Conservation (phyloP, 2,888 invertebrate genomes). For the Drosophila stalkeri region DNA sequence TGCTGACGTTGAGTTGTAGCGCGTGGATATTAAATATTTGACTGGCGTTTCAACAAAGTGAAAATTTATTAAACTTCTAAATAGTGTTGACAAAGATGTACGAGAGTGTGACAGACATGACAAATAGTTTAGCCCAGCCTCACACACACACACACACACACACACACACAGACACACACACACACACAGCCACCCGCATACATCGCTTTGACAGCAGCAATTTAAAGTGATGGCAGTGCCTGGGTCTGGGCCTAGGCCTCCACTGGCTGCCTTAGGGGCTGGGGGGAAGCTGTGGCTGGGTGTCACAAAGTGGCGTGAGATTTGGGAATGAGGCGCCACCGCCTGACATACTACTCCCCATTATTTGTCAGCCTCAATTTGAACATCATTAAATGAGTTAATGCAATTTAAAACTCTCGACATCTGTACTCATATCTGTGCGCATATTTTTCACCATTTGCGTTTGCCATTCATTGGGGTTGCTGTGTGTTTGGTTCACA, state of each 20-base stretch:
- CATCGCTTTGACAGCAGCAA: slow-evolving; percentile 71
- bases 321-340: slow-evolving; percentile 40
- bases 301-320: slow-evolving; percentile 72
- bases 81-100: slow-evolving; percentile 83
- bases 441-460: slow-evolving; percentile 45
- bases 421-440: slow-evolving; percentile 60
- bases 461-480: slow-evolving; percentile 18
- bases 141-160: slow-evolving; percentile 13
- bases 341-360: slow-evolving; percentile 41
- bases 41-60: slow-evolving; percentile 64
- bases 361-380: slow-evolving; percentile 69
- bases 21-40: slow-evolving; percentile 63
- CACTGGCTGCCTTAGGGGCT: not conserved
- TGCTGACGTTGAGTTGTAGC: slow-evolving; percentile 43
- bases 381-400: slow-evolving; percentile 76
- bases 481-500: slow-evolving; percentile 22
- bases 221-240: slow-evolving; percentile 67
- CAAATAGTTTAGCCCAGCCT: slow-evolving; percentile 64
- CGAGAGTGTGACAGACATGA: slow-evolving; percentile 77
- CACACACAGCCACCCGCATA: slow-evolving; percentile 7
- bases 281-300: slow-evolving; percentile 10
- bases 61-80: slow-evolving; percentile 79
- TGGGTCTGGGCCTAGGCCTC: slow-evolving; percentile 22
- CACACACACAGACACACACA: slow-evolving; percentile 17
- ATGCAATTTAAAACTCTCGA: slow-evolving; percentile 75